A percentile compares a stretch with the other conserved stretches of the same genome.
Evolutionary conservation across 2,113 vertebrate species (phyloP).

Genomic region (Pica pica): DNA sequence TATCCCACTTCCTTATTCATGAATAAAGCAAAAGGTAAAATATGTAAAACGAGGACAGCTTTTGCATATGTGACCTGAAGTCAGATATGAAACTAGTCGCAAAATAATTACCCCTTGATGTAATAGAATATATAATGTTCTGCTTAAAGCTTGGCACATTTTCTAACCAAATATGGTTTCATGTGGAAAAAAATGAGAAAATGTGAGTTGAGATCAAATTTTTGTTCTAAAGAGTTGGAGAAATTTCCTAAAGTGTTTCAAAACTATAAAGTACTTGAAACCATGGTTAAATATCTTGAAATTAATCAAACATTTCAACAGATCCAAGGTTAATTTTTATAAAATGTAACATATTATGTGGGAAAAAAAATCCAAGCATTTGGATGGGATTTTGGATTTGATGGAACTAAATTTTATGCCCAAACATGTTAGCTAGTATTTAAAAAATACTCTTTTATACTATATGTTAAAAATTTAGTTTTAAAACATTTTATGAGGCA

Average conservation of each 20-base stretch:
- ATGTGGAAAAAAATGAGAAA: background rate
- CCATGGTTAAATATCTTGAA: background rate
- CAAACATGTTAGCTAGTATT: background rate
- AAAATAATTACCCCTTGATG: background rate
- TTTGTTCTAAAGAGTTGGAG: background rate
- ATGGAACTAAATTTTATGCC: background rate
- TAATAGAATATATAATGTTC: background rate
- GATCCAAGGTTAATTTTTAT: background rate
- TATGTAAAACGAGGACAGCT: background rate
- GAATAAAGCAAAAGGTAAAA: conserved; percentile 12
- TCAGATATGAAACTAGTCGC: background rate
- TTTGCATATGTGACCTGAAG: background rate
- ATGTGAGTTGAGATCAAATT: background rate
- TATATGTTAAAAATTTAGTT: background rate
- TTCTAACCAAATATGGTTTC: background rate
- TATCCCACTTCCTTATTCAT: background rate
- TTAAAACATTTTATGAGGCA: background rate
- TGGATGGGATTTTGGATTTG: background rate
- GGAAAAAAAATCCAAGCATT: background rate
- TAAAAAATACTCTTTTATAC: background rate
- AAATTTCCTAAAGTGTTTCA: background rate
- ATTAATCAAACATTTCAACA: background rate
- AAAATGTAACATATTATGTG: fast-evolving
- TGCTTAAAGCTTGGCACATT: background rate
- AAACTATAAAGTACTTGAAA: background rate